Base-by-base conservation (phyloP, 2,888 invertebrate genomes). In the Rhagonycha fulva region DNA sequence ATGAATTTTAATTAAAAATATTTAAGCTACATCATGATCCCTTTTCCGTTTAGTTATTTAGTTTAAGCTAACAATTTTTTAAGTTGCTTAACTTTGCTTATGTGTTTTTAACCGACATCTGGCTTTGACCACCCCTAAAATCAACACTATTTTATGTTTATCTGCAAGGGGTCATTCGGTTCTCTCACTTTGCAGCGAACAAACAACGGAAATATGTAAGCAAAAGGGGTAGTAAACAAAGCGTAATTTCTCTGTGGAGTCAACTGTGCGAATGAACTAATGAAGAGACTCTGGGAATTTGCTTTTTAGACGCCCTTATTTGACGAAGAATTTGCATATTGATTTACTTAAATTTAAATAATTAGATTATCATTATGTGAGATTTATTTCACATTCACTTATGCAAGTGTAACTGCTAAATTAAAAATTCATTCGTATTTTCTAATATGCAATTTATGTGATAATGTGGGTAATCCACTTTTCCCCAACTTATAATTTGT, bases 151-250 rank as follows among this genome's bases (percentile, higher is more conserved):
- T 70, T 32, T 72, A 60, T 67, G 70, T 72, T 73, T 74, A 72
- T 62, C 68, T 68, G 47, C 74, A 78, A 72, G 78, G 80, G 80
- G 77, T 77, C 78, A 77, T 75, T 71, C 63, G 67, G 70, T 76
- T 71, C 68, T 76, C 76, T 73, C 77, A 77, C 76, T 74, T 76
- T 78, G 69, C 78, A 78, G 74, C 76, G 76, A 72, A 72, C 75
- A 78, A 76, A 80, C 78, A 78, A 76, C 79, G 79, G 79, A 79
- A 79, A 79, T 75, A 74, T 74, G 78, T 76, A 78, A 79, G 77
- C 76, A 80, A 81, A 79, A 78, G 80, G 80, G 81, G 80, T 80
- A 77, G 71, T 68, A 73, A 79, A 80, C 79, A 80, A 79, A 77
- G 76, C 79, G 28, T 70, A 70, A 71, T 74, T 74, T 78, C 78